These are phyloP conservation scores for Pomacea canaliculata DNA, from an alignment of 2,888 invertebrate species.

Conservation along the genomic window DNA sequence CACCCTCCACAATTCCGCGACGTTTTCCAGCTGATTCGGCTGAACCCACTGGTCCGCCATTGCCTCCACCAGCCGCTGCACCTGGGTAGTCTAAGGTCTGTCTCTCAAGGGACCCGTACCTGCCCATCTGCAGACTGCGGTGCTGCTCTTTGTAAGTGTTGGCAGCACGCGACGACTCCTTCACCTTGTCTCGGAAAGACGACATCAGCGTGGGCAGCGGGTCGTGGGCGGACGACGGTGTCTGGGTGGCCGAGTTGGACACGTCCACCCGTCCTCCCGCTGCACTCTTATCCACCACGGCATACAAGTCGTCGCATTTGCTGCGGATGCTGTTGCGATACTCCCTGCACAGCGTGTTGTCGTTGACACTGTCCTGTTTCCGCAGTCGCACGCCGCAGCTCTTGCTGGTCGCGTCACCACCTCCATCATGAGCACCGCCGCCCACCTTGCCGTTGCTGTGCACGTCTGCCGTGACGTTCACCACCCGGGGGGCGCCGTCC, in stretches of 20 bases:
- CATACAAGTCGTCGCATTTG: conserved; percentile 49
- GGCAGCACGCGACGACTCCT: conserved; percentile 41
- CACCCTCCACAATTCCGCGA: conserved; percentile 25
- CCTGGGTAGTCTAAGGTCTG: conserved; percentile 13
- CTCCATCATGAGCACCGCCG: not conserved
- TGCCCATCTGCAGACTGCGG: conserved; percentile 28
- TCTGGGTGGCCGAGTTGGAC: conserved; percentile 17
- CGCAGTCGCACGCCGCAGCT: conserved; percentile 18
- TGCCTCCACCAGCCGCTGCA: conserved; percentile 2
- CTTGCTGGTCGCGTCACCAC: not conserved
- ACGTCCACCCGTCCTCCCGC: conserved; percentile 4
- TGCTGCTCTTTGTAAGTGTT: conserved; percentile 39
- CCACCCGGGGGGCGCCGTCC: conserved; percentile 20
- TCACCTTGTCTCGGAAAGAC: conserved; percentile 42
- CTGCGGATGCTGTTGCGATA: conserved; percentile 52
- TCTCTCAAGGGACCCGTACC: conserved; percentile 22
- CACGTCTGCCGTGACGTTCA: conserved; percentile 57
- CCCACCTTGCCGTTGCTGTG: conserved; percentile 35
- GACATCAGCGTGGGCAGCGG: conserved; percentile 43
- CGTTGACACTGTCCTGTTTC: conserved; percentile 4
- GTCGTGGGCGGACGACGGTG: conserved; percentile 9
- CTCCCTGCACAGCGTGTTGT: conserved; percentile 40
- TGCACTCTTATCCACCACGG: conserved; percentile 7
- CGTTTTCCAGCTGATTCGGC: not conserved
- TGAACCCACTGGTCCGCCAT: conserved; percentile 14